phyloP scores from a whole-genome alignment of 2,888 invertebrate genomes.

The Seira musarum region DNA sequence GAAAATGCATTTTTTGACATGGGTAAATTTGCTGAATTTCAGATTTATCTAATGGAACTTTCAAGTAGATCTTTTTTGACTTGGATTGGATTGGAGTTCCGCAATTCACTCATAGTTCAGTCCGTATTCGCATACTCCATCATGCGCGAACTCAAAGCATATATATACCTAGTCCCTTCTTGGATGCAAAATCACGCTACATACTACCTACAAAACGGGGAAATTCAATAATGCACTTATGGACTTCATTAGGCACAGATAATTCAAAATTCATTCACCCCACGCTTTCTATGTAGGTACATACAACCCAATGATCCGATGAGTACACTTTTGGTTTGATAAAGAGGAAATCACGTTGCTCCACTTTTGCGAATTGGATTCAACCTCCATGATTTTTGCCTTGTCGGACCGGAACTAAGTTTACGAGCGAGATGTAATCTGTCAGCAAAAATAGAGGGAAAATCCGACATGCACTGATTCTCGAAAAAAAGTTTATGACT shows the following conservation, averaged over 20 bases:
- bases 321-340: neutral
- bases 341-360: neutral
- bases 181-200: too few species aligned
- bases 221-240: neutral
- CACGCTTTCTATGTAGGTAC: too few species aligned
- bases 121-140: slow-evolving; percentile 30
- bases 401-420: too few species aligned
- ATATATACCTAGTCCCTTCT: too few species aligned
- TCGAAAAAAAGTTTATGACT: too few species aligned
- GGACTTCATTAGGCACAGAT: neutral
- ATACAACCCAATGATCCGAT: neutral
- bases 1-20: neutral
- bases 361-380: neutral
- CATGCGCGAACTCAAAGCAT: too few species aligned
- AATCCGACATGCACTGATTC: slow-evolving; percentile 41
- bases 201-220: too few species aligned
- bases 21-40: slow-evolving; percentile 37
- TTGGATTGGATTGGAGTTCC: too few species aligned
- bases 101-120: too few species aligned
- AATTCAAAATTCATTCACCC: neutral
- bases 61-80: slow-evolving; percentile 30
- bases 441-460: neutral
- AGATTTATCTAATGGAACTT: slow-evolving; percentile 54
- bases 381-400: too few species aligned
- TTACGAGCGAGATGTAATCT: too few species aligned